Base-by-base conservation (phyloP, 2,888 invertebrate genomes). In the Sceliomorpha sp. region DNA sequence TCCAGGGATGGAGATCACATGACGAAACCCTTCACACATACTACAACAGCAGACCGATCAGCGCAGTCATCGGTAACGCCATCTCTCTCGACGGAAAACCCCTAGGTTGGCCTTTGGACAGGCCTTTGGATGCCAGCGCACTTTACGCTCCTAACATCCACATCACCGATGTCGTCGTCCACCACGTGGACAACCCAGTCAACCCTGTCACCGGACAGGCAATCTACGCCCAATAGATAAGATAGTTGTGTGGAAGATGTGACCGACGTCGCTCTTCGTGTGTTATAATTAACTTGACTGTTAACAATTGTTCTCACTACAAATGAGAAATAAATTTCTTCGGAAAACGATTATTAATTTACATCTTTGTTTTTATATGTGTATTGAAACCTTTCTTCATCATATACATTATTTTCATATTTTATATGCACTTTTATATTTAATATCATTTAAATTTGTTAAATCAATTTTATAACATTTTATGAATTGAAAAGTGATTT, bases 81-180 rank as follows among this genome's bases (percentile, higher is more conserved):
- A 90, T 88, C 36, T 88, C 85, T 45, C 76, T 90, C 10, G 90
- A 90, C 60, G 88, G 88, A 73, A 88, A 89, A 40, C 90, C 91
- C 8, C 82, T 91, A 14, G 91, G 91, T 47, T 92, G 88, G 87
- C 92, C 92, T 4, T 80, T 91, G 68, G 89, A 92, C 84, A 89
- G 91, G 71, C 90, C 90, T 0, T 83, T 92, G 47, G 80, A 89
- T 48, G 66, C 73, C 8, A 81, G 83, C 75, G 67, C 89, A 14
- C 79, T 87, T 73, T 80, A 80, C 48, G 81, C 90, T 5, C 87
- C 87, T 66, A 91, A 92, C 87, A 77, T 91, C 70, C 84, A 86
- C 80, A 80, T 91, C 53, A 80, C 89, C 51, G 91, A 91, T 56
- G 89, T 91, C 20, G 59, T 87, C 39, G 90, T 92, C 80, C 84